A percentile compares a stretch with the other conserved stretches of the same genome.
phyloP scores from a whole-genome alignment of 1,140 invertebrate species.

The Drosophila athabasca region DNA sequence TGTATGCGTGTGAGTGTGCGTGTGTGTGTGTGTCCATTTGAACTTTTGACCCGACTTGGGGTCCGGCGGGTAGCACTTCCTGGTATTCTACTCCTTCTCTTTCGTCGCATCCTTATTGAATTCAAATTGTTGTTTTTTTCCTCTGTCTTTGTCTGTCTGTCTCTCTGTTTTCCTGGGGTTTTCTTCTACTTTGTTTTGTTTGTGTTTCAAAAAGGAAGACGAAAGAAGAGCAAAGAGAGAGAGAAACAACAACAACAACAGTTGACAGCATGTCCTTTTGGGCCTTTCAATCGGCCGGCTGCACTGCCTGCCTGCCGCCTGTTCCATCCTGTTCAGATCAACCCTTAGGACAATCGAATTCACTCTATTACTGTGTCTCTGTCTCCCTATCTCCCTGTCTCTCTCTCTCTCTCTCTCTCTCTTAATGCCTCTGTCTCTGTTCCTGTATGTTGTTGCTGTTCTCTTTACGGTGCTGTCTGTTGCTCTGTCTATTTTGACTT shows the following conservation, averaged over 20 bases:
- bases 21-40: constrained; percentile 25
- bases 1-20: no score
- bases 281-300: not conserved
- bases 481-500: constrained; percentile 71
- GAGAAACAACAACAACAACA: constrained; percentile 14
- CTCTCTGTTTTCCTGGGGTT: constrained; percentile 18
- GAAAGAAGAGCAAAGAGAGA: not conserved
- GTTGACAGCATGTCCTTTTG: constrained; percentile 34
- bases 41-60: constrained; percentile 41
- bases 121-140: constrained; percentile 58
- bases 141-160: constrained; percentile 14
- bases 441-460: constrained; percentile 12
- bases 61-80: not conserved
- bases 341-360: constrained; percentile 58
- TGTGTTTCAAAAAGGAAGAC: constrained; percentile 9
- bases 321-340: constrained; percentile 41
- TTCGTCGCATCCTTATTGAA: constrained; percentile 58
- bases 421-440: constrained; percentile 16
- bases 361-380: constrained; percentile 6
- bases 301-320: constrained; percentile 22
- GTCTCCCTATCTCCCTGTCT: constrained; percentile 21
- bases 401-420: constrained; percentile 32
- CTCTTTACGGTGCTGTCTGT: constrained; percentile 28
- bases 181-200: constrained; percentile 12
- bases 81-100: not conserved